These are phyloP conservation scores for Opisthocomus hoazin DNA, from an alignment of 2,113 vertebrate species.

Conservation along the genomic window DNA sequence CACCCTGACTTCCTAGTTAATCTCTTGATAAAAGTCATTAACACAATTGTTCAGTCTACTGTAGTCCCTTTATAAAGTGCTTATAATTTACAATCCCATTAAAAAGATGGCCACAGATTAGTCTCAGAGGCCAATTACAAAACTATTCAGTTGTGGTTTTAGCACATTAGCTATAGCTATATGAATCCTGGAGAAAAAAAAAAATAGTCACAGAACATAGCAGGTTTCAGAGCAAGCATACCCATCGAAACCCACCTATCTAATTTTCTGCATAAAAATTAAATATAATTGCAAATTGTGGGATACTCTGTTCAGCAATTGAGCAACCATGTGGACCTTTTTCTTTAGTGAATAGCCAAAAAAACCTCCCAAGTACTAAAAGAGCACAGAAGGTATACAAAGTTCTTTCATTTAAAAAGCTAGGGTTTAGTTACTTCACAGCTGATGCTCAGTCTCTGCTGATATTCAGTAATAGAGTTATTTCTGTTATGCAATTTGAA, in stretches of 20 bases:
- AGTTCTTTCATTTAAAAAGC: neutral
- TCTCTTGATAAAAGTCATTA: slow-evolving; percentile 52
- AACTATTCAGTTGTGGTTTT: neutral
- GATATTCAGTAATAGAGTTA: neutral
- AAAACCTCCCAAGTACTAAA: neutral
- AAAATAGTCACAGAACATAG: neutral
- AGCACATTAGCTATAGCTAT: neutral
- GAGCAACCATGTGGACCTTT: neutral
- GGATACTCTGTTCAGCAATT: neutral
- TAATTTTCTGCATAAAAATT: neutral
- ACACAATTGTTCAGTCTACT: slow-evolving; percentile 42
- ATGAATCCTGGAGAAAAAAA: neutral
- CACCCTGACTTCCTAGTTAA: slow-evolving; percentile 23
- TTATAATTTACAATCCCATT: slow-evolving; percentile 56
- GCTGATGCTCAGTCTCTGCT: neutral
- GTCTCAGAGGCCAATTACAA: slow-evolving; percentile 22
- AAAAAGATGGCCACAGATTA: slow-evolving; percentile 33
- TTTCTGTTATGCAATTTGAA: neutral
- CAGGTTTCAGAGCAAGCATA: neutral
- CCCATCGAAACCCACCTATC: neutral
- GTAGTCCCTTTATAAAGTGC: slow-evolving; percentile 20
- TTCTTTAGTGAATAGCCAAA: neutral
- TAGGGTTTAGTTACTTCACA: neutral
- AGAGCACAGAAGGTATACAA: neutral
- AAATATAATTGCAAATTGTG: neutral